These are phyloP conservation scores for Botrylloides violaceus DNA, from an alignment of 23 tunicate genomes.

Conservation along the genomic window DNA sequence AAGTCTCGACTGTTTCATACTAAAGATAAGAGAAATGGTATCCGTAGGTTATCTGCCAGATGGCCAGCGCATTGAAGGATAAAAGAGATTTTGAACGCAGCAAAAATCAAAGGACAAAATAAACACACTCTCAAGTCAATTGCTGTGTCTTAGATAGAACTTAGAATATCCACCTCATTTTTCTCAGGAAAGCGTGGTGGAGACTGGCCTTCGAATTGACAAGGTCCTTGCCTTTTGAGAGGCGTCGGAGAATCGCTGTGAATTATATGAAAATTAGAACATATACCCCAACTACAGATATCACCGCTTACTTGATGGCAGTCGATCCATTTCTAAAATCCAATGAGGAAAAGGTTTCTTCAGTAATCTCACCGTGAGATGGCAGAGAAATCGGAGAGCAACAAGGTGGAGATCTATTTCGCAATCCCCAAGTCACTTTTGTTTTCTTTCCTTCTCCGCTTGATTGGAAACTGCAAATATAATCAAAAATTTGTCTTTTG, in stretches of 20 bases:
- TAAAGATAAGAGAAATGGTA: no score
- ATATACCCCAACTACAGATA: neutral
- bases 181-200: neutral
- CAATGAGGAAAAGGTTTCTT: slow-evolving; percentile 54
- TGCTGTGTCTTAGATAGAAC: no score
- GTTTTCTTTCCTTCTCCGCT: slow-evolving; percentile 68
- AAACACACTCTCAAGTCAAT: no score
- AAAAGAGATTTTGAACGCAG: no score
- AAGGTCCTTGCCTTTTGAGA: slow-evolving; percentile 55
- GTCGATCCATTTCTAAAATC: slow-evolving; percentile 81
- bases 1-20: no score
- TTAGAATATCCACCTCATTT: no score
- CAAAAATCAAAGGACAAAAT: no score
- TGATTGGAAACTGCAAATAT: slow-evolving; percentile 72
- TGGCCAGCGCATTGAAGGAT: no score
- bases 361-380: slow-evolving; percentile 35
- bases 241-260: slow-evolving; percentile 78
- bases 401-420: slow-evolving; percentile 75
- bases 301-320: slow-evolving; percentile 25
- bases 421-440: slow-evolving; percentile 62
- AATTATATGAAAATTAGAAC: neutral
- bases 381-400: slow-evolving; percentile 72
- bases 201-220: slow-evolving; percentile 26
- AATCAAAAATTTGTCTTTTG: no score
- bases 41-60: no score